Evolutionary conservation across 2,113 vertebrate species (phyloP).

Genomic region (Polypterus senegalus): DNA sequence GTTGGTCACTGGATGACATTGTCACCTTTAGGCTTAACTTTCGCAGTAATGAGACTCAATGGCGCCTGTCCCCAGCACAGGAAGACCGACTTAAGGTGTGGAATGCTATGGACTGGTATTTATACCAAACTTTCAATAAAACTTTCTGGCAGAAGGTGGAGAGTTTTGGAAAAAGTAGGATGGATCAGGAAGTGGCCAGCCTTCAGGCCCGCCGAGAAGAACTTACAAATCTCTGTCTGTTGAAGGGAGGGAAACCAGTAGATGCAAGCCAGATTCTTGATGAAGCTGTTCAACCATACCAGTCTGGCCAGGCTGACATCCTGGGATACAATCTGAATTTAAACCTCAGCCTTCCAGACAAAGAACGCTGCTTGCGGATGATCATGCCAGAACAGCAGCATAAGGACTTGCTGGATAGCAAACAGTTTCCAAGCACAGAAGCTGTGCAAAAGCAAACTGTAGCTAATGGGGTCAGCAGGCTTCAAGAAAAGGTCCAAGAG

Average conservation of each 20-base stretch:
- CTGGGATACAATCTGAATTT: constrained; percentile 65
- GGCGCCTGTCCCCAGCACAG: constrained; percentile 37
- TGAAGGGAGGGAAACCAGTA: constrained; percentile 54
- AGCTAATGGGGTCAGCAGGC: too few species aligned
- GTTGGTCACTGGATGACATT: constrained; percentile 71
- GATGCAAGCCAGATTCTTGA: constrained; percentile 63
- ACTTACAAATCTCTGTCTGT: constrained; percentile 55
- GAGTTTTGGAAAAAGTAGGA: constrained; percentile 47
- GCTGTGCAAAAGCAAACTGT: neutral
- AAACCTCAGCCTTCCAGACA: constrained; percentile 47
- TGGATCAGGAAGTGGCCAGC: constrained; percentile 53
- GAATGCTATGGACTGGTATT: constrained; percentile 75
- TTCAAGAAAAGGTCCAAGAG: too few species aligned
- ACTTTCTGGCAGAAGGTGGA: constrained; percentile 69
- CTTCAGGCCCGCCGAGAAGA: constrained; percentile 45
- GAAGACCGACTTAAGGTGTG: constrained; percentile 56
- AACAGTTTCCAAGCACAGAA: constrained; percentile 55
- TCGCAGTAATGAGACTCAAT: constrained; percentile 31
- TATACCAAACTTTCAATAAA: constrained; percentile 69
- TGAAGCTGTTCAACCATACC: constrained; percentile 63
- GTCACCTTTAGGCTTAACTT: constrained; percentile 70
- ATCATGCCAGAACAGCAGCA: constrained; percentile 78
- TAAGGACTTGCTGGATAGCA: constrained; percentile 70
- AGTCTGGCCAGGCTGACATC: constrained; percentile 68
- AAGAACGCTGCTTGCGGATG: constrained; percentile 55